phyloP scores from a whole-genome alignment of 2,888 invertebrate genomes.

The Suillia variegata region DNA sequence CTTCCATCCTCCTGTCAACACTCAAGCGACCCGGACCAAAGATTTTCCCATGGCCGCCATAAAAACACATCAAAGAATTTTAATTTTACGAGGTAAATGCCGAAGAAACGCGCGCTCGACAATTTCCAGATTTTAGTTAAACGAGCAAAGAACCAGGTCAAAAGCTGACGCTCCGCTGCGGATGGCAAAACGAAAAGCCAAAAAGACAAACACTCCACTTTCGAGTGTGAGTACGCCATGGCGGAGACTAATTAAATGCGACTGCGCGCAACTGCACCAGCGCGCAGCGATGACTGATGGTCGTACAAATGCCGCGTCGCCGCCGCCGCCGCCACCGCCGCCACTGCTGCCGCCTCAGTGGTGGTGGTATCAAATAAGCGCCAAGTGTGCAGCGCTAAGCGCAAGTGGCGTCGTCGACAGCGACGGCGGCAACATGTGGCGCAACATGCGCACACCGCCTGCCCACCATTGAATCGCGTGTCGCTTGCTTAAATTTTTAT shows the following conservation, averaged over 20 bases:
- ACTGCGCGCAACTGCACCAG: neutral
- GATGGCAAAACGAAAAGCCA: no score
- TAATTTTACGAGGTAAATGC: neutral
- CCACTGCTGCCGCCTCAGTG: neutral
- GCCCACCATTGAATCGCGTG: neutral
- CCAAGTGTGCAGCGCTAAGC: neutral
- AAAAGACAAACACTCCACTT: no score
- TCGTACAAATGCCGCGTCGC: neutral
- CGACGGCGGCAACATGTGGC: neutral
- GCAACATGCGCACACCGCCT: neutral
- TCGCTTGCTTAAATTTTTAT: neutral
- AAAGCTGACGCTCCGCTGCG: neutral
- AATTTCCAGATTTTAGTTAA: neutral
- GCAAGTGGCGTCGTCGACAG: no score
- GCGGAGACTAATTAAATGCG: conserved; percentile 2
- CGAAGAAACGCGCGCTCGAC: neutral
- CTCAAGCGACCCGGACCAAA: neutral
- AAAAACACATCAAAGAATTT: neutral
- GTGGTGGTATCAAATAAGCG: neutral
- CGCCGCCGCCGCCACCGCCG: neutral
- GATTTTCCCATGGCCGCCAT: conserved; percentile 2
- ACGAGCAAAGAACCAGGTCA: neutral
- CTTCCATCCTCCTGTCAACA: neutral
- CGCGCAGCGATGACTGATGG: neutral
- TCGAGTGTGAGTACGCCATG: neutral